phyloP scores from a whole-genome alignment of 2,888 invertebrate genomes.

The Oscheius onirici region DNA sequence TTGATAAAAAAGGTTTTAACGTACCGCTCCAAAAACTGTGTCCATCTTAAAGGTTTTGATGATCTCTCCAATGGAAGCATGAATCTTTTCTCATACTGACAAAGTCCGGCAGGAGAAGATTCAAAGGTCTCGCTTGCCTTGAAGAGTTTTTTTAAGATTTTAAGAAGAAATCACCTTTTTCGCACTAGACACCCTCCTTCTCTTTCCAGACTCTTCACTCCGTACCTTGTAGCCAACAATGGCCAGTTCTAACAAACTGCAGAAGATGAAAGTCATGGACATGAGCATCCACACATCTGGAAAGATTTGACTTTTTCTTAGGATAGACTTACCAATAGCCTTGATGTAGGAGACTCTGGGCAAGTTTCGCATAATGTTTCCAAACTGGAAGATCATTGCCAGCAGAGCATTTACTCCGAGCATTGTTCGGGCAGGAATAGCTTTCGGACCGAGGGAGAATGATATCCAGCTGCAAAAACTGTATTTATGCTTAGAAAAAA shows the following conservation, averaged over 20 bases:
- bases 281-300: conserved; percentile 71
- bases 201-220: conserved; percentile 58
- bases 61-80: conserved; percentile 57
- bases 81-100: conserved; percentile 57
- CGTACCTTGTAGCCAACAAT: conserved; percentile 68
- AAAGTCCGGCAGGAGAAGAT: conserved; percentile 53
- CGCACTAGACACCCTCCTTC: conserved; percentile 50
- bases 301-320: not conserved
- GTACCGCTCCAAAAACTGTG: conserved; percentile 10
- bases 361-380: conserved; percentile 68
- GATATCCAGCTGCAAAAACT: conserved; percentile 66
- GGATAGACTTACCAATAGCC: conserved; percentile 60
- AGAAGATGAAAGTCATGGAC: conserved; percentile 70
- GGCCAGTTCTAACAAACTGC: conserved; percentile 68
- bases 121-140: conserved; percentile 43
- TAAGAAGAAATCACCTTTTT: too few relatives aligned
- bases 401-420: conserved; percentile 67
- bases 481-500: too few relatives aligned
- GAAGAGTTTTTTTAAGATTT: too few relatives aligned
- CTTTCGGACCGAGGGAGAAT: conserved; percentile 68
- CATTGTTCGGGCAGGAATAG: conserved; percentile 70
- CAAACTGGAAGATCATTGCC: conserved; percentile 69
- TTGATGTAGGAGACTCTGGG: conserved; percentile 71
- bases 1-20: not conserved
- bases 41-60: conserved; percentile 5